Conservation (phyloP, 2,113 vertebrate genomes). For the Saccopteryx bilineata region DNA sequence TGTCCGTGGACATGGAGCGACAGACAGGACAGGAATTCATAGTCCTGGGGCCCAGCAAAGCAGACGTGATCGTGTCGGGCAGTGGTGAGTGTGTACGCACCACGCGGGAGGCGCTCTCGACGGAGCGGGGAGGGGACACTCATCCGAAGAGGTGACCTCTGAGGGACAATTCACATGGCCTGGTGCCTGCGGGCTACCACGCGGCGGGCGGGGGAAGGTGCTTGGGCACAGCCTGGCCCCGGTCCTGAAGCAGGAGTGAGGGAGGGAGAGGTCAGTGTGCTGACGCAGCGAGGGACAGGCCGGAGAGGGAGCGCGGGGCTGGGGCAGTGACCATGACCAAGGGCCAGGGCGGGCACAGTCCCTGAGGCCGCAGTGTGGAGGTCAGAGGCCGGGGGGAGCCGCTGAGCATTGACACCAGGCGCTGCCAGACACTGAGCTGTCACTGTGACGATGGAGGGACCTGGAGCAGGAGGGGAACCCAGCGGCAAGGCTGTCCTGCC, state of each 20-base stretch:
- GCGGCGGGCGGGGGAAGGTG: accelerated
- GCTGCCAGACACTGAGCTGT: background rate
- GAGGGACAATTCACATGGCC: background rate
- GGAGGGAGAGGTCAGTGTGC: background rate
- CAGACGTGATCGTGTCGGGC: background rate
- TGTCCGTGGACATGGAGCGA: background rate
- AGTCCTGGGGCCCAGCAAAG: background rate
- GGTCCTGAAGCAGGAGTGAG: background rate
- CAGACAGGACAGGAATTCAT: background rate
- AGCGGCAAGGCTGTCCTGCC: background rate
- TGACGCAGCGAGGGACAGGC: background rate
- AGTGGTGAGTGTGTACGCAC: background rate
- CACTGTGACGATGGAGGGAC: background rate
- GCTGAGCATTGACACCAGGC: no score
- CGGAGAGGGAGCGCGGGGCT: no score
- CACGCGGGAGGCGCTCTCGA: background rate
- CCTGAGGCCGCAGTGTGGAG: accelerated
- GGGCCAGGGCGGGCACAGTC: background rate
- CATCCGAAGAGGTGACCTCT: background rate
- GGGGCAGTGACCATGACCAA: no score
- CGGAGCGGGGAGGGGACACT: accelerated
- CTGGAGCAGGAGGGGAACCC: background rate
- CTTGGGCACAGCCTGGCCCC: background rate
- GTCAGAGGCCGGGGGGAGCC: accelerated
- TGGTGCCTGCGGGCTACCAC: background rate